Evolutionary conservation across 1,140 invertebrate genomes (phyloP).

Genomic region (Papilio dardanus): DNA sequence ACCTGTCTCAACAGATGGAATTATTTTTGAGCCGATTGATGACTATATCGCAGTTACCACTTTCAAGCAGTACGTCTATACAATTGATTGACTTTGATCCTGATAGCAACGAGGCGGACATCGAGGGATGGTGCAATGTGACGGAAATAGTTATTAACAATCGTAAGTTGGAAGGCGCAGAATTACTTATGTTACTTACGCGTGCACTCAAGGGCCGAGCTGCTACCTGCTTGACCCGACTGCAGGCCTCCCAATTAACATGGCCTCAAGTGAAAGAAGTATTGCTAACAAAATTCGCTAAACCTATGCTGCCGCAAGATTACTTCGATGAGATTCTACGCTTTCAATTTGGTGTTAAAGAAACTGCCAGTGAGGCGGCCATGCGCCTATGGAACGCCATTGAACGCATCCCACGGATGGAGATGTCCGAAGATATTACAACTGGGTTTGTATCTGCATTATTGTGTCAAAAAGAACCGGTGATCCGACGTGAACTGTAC

Average conservation of each 20-base stretch:
- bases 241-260: constrained; percentile 39
- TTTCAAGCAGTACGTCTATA: not conserved
- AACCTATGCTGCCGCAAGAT: constrained; percentile 44
- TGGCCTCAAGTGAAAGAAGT: constrained; percentile 45
- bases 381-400: constrained; percentile 42
- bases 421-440: constrained; percentile 43
- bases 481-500: constrained; percentile 42
- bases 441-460: constrained; percentile 42
- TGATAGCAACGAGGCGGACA: constrained; percentile 39
- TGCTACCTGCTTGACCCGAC: constrained; percentile 42
- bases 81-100: constrained; percentile 40
- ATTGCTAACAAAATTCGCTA: constrained; percentile 43
- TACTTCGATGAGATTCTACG: constrained; percentile 45
- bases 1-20: constrained; percentile 24
- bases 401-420: constrained; percentile 38
- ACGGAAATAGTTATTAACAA: constrained; percentile 40
- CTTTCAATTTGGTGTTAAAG: constrained; percentile 43
- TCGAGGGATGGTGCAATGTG: constrained; percentile 42
- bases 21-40: constrained; percentile 26
- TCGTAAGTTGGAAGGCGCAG: constrained; percentile 38
- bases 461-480: constrained; percentile 40
- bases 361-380: constrained; percentile 43
- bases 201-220: constrained; percentile 42
- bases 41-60: not conserved
- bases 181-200: constrained; percentile 40